These are phyloP conservation scores for Furnarius figulus DNA, from an alignment of 2,113 vertebrate genomes.

Conservation along the genomic window DNA sequence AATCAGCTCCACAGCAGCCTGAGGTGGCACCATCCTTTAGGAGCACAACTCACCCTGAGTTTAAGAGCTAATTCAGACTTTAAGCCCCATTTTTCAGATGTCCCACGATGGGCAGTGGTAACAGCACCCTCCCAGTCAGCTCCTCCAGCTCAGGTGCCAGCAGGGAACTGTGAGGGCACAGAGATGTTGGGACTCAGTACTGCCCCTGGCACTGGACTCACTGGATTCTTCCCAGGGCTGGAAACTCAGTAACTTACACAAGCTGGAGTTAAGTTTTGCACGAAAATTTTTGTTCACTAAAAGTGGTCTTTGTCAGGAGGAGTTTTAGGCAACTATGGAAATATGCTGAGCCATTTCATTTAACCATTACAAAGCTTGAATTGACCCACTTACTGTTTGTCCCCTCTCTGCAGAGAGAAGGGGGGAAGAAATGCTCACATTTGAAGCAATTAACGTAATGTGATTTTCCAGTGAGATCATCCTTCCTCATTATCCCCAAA, in stretches of 20 bases:
- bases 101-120: not conserved
- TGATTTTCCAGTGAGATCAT: not conserved
- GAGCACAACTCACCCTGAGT: not conserved
- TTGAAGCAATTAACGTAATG: not conserved
- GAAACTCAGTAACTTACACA: not conserved
- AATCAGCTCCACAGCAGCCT: not conserved
- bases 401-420: not conserved
- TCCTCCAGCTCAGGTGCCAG: not conserved
- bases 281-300: not conserved
- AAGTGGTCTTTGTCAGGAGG: not conserved
- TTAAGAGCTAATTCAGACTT: not conserved
- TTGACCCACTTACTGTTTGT: not conserved
- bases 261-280: not conserved
- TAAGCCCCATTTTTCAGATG: not conserved
- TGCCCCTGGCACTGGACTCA: rapidly evolving
- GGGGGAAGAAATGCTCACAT: not conserved
- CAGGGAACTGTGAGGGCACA: not conserved
- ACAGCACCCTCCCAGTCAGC: not conserved
- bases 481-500: not conserved
- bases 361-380: not conserved
- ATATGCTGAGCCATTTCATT: not conserved
- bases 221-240: not conserved
- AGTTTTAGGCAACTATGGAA: not conserved
- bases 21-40: not conserved
- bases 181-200: not conserved